Percentiles rank a stretch among this genome's conserved stretches.
These are phyloP conservation scores for Mythimna lalbum DNA, from an alignment of 2,888 invertebrate species.

Conservation along the genomic window DNA sequence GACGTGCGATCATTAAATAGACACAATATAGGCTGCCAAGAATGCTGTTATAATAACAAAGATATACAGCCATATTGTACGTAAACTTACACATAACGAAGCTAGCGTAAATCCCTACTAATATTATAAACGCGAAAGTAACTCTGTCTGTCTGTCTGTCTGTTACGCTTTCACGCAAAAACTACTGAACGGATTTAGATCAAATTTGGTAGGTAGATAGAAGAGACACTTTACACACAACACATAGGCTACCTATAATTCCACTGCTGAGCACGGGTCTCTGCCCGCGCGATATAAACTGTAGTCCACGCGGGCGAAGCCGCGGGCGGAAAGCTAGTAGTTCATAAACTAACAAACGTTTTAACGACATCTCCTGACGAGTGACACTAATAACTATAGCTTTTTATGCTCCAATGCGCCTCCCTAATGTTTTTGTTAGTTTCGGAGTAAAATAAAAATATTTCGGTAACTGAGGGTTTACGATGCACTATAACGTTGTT, in stretches of 20 bases:
- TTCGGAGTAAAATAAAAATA: constrained; percentile 26
- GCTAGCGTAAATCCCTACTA: constrained; percentile 57
- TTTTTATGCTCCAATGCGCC: constrained; percentile 34
- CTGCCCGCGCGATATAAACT: no score
- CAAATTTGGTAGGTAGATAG: no score
- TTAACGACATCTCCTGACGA: constrained; percentile 55
- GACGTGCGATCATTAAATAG: constrained; percentile 65
- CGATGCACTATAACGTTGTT: constrained; percentile 41
- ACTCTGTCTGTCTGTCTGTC: no score
- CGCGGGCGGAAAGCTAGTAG: no score
- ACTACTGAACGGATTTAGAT: no score
- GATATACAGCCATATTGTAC: constrained; percentile 32
- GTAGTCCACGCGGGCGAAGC: no score
- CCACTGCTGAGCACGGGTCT: no score
- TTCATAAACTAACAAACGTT: constrained; percentile 54
- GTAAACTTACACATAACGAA: constrained; percentile 44
- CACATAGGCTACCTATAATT: no score
- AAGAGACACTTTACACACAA: no score
- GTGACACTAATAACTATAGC: constrained; percentile 50
- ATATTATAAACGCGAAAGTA: no score
- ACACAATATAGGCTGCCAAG: constrained; percentile 67
- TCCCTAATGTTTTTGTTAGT: constrained; percentile 25
- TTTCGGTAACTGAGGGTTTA: constrained; percentile 40
- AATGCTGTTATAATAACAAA: constrained; percentile 65
- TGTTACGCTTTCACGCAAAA: no score